phyloP scores from a whole-genome alignment of 1,140 invertebrate genomes.

The Frieseomelitta varia region DNA sequence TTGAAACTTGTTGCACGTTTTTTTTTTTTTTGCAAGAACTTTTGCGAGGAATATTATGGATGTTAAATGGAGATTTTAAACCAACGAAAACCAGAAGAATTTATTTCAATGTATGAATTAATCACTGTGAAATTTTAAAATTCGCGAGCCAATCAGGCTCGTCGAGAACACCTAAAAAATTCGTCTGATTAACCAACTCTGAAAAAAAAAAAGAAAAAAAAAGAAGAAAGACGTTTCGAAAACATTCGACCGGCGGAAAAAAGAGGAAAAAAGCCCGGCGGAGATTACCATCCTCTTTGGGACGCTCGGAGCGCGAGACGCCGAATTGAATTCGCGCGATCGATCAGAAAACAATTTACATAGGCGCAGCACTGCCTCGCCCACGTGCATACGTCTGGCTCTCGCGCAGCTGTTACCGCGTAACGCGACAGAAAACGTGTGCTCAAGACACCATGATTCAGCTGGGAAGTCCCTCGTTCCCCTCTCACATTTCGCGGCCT shows the following conservation, averaged over 20 bases:
- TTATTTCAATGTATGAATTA: too few species aligned
- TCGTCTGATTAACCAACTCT: too few species aligned
- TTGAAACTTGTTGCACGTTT: too few species aligned
- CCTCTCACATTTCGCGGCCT: not conserved
- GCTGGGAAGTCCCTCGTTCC: conserved; percentile 26
- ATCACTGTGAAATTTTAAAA: too few species aligned
- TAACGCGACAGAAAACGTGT: conserved; percentile 37
- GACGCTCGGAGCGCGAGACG: conserved; percentile 8
- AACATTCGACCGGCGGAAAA: not conserved
- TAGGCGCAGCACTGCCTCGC: conserved; percentile 29
- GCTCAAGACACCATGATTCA: conserved; percentile 52
- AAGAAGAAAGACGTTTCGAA: too few species aligned
- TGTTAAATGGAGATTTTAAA: too few species aligned
- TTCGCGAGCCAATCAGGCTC: too few species aligned
- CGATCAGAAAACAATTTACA: conserved; percentile 66
- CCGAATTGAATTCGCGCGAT: conserved; percentile 55
- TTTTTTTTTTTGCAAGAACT: too few species aligned
- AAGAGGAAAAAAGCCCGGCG: conserved; percentile 8
- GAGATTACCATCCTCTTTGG: not conserved
- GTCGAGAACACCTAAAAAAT: too few species aligned
- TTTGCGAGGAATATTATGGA: too few species aligned
- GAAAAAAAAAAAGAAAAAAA: too few species aligned
- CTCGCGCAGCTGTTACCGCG: conserved; percentile 30
- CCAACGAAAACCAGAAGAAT: too few species aligned
- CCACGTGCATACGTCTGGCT: not conserved